Conservation (phyloP, 2,797 vertebrate species). For the Oceanodroma leucorhoa region DNA sequence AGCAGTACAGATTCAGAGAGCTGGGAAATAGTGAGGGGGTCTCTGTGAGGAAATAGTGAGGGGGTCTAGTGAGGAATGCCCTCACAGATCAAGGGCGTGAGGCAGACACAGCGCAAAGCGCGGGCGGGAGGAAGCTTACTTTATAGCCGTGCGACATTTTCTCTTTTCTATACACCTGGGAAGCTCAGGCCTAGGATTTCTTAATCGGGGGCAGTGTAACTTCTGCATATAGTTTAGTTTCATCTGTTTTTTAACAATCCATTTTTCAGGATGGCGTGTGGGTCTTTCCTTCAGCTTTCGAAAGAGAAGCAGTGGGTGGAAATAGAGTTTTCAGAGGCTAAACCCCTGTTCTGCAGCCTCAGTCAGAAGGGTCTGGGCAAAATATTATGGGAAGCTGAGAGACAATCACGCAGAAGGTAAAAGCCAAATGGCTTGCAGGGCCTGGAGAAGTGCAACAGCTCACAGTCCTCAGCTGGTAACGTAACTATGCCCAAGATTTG, state of each 20-base stretch:
- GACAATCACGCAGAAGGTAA: background rate
- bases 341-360: accelerated
- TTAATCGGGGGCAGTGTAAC: background rate
- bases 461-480: background rate
- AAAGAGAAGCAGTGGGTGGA: background rate
- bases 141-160: background rate
- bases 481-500: background rate
- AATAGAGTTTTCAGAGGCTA: background rate
- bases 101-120: background rate
- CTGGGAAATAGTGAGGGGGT: background rate
- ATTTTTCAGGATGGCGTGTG: background rate
- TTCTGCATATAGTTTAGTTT: background rate
- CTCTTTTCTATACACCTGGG: background rate
- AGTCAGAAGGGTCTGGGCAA: background rate
- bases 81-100: background rate
- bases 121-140: background rate
- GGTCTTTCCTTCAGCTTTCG: background rate
- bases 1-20: background rate
- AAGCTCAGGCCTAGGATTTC: background rate
- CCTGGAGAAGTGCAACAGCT: background rate
- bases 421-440: background rate
- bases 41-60: background rate
- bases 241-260: background rate
- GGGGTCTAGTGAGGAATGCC: too few relatives aligned
- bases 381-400: background rate